A percentile compares a stretch with the other conserved stretches of the same genome.
Evolutionary conservation across 2,113 vertebrate species (phyloP).

Genomic region (Triplophysa rosa): DNA sequence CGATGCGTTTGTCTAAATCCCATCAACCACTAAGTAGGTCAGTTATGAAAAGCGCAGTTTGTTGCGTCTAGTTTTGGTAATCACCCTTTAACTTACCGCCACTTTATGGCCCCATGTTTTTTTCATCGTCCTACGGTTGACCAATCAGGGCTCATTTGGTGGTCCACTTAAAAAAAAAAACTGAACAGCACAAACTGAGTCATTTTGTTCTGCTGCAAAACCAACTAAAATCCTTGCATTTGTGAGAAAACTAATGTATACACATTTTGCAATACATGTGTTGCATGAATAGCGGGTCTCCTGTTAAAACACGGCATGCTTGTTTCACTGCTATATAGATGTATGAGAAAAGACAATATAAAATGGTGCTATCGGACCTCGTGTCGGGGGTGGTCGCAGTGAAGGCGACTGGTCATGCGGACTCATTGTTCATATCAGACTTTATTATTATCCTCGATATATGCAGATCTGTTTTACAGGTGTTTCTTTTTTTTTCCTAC

Average conservation of each 20-base stretch:
- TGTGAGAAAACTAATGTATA: conserved; percentile 69
- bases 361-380: conserved; percentile 99
- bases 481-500: conserved; percentile 86
- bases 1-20: background rate
- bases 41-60: background rate
- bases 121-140: conserved; percentile 32
- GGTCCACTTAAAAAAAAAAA: conserved; percentile 76
- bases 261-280: conserved; percentile 73
- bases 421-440: conserved; percentile 98
- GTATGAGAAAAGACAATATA: conserved; percentile 68
- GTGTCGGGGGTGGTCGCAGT: conserved; percentile 87
- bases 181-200: conserved; percentile 90
- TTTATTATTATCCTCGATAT: conserved; percentile 92
- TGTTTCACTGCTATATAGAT: conserved; percentile 81
- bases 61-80: background rate
- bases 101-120: background rate
- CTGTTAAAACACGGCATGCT: conserved; percentile 83
- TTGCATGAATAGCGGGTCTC: conserved; percentile 77
- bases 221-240: conserved; percentile 70
- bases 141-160: conserved; percentile 58
- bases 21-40: background rate
- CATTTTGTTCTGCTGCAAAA: conserved; percentile 90
- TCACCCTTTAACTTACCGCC: conserved; percentile 2
- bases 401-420: conserved; percentile 98
- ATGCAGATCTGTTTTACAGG: conserved; percentile 99